phyloP scores from a whole-genome alignment of 2,113 vertebrate species.

The Alces alces region DNA sequence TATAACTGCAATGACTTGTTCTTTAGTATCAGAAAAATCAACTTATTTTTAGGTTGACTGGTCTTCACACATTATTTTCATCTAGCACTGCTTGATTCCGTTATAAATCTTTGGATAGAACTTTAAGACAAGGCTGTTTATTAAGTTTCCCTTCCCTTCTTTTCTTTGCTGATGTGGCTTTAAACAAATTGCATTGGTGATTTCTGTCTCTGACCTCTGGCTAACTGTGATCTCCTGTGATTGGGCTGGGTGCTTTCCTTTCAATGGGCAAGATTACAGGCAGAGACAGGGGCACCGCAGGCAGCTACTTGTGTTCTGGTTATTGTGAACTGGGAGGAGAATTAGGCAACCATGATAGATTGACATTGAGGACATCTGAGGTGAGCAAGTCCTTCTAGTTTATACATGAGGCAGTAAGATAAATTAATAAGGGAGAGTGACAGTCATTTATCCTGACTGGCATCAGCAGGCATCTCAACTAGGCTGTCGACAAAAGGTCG shows the following conservation, averaged over 20 bases:
- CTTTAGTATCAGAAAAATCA: constrained; percentile 37
- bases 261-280: constrained; percentile 35
- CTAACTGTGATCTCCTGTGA: constrained; percentile 48
- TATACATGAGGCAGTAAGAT: constrained; percentile 80
- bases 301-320: constrained; percentile 48
- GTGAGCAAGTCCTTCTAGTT: constrained; percentile 80
- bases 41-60: constrained; percentile 54
- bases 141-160: neutral
- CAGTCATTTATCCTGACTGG: constrained; percentile 84
- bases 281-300: neutral
- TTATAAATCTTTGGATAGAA: constrained; percentile 49
- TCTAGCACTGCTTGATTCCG: constrained; percentile 20
- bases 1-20: constrained; percentile 23
- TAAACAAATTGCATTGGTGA: constrained; percentile 61
- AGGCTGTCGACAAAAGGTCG: constrained; percentile 83
- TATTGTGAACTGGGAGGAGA: constrained; percentile 64
- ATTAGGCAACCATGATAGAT: constrained; percentile 71
- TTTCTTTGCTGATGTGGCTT: constrained; percentile 27
- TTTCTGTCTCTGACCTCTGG: constrained; percentile 74
- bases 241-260: constrained; percentile 63
- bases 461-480: constrained; percentile 82
- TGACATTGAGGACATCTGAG: constrained; percentile 71
- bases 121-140: constrained; percentile 45
- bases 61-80: constrained; percentile 50
- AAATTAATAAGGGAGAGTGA: constrained; percentile 91